Conservation (phyloP, 2,113 vertebrate species). For the Alouatta palliata region DNA sequence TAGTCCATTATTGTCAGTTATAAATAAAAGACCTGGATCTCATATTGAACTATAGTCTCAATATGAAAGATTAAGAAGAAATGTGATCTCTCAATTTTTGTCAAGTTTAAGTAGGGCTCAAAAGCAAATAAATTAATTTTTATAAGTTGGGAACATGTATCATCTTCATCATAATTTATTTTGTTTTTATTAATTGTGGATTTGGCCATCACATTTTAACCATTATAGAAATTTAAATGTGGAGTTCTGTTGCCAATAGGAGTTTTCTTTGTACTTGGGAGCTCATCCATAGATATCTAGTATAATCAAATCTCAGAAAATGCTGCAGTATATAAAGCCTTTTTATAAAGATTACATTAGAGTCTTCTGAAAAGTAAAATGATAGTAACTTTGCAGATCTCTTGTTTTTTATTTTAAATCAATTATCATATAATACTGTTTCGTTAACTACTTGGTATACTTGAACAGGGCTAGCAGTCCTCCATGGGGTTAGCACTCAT, state of each 20-base stretch:
- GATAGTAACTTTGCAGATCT: background rate
- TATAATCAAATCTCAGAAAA: background rate
- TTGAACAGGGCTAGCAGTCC: background rate
- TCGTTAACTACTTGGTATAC: background rate
- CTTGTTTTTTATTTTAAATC: background rate
- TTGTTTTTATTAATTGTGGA: background rate
- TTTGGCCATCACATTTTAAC: background rate
- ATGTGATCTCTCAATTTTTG: background rate
- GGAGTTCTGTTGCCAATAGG: background rate
- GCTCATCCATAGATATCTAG: background rate
- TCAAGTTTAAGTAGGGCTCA: background rate
- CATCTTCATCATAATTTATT: background rate
- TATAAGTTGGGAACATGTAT: background rate
- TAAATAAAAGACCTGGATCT: background rate
- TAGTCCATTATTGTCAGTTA: background rate
- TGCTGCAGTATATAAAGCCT: background rate
- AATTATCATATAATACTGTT: background rate
- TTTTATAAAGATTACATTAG: background rate
- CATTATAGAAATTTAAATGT: background rate
- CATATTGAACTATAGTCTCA: background rate
- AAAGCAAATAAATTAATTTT: too few species aligned
- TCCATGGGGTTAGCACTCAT: background rate
- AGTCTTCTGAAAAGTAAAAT: conserved; percentile 6
- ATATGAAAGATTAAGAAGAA: background rate
- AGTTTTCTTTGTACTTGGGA: background rate